Conservation (phyloP, 2,888 invertebrate species). For the Sesamia inferens region DNA sequence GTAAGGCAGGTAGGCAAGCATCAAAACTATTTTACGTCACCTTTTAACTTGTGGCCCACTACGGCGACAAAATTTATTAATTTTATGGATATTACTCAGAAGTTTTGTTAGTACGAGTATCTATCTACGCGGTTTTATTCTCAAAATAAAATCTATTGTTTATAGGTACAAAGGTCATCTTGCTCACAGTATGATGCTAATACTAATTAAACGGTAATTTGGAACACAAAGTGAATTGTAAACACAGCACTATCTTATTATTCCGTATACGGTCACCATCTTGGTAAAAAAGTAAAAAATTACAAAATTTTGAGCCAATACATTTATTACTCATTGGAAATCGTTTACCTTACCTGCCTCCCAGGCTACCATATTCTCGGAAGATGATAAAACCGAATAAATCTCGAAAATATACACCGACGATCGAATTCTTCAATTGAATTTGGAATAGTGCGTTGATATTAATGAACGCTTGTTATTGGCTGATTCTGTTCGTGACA, state of each 20-base stretch:
- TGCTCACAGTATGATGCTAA: not conserved
- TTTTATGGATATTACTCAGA: not conserved
- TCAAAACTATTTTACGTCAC: constrained; percentile 11
- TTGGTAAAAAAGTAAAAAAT: not conserved
- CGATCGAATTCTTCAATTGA: constrained; percentile 57
- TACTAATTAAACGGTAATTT: constrained; percentile 8
- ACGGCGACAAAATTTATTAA: constrained; percentile 12
- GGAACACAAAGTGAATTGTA: constrained; percentile 4
- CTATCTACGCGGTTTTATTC: not conserved
- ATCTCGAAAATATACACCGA: constrained; percentile 29
- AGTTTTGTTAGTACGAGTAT: not conserved
- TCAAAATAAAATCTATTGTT: constrained; percentile 17
- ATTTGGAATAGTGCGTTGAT: constrained; percentile 65
- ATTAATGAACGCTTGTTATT: constrained; percentile 63
- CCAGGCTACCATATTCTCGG: not conserved
- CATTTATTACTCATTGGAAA: not conserved
- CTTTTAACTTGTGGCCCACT: not conserved
- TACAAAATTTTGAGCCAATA: not conserved
- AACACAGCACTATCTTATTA: not conserved
- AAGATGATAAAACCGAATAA: constrained; percentile 14
- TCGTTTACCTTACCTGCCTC: not conserved
- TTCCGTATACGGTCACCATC: not conserved
- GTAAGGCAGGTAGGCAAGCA: too few species aligned
- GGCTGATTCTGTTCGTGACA: constrained; percentile 51
- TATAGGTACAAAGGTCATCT: constrained; percentile 10